Base-by-base conservation (phyloP, 1,140 invertebrate species). In the Orussus abietinus region DNA sequence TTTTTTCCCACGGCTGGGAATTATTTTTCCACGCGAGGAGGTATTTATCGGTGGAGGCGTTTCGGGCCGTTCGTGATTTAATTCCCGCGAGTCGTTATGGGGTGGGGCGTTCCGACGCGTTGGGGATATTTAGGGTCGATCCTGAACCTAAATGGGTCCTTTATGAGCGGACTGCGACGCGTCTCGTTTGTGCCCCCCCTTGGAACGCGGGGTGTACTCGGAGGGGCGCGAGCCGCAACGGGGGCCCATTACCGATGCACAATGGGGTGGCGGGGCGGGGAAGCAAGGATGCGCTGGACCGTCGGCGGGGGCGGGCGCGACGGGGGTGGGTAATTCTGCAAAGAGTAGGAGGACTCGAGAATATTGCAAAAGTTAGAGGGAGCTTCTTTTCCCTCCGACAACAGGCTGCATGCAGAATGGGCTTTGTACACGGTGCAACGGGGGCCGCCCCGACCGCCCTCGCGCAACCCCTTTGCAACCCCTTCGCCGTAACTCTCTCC, bases 291-390 rank as follows among this genome's bases (percentile, higher is more conserved):
- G 22, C 22, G n/a, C 6, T 7, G n/a, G 22, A n/a, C 6, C 22
- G 22, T n/a, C 6, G 22, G n/a, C 6, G 14, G 32, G 32, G 12
- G 32, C 9, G 20, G 14, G 17, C 6, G 32, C 7, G 5, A 13
- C 14, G 5, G 32, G 10, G 5, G 32, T 17, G 39, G 47, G 42
- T 55, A 56, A 56, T 56, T 56, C 51, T 44, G 36, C 49, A 41
- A 38, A 43, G 49, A 56, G 49, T 51, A 37, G 42, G 45, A 55
- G 52, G 53, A 46, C 49, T 49, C 33, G 49, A 49, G 54, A 52
- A 56, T 56, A 56, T 56, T 56, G 54, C 49, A 46, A 55, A 56
- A 56, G 54, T 56, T 56, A 47, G 30, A 21, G 42, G 18, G 20
- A 10, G 37, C 6, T n/a, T 25, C n/a, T n/a, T 25, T 25, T 25